Evolutionary conservation across 2,888 invertebrate genomes (phyloP).

Genomic region (Galeruca laticollis): DNA sequence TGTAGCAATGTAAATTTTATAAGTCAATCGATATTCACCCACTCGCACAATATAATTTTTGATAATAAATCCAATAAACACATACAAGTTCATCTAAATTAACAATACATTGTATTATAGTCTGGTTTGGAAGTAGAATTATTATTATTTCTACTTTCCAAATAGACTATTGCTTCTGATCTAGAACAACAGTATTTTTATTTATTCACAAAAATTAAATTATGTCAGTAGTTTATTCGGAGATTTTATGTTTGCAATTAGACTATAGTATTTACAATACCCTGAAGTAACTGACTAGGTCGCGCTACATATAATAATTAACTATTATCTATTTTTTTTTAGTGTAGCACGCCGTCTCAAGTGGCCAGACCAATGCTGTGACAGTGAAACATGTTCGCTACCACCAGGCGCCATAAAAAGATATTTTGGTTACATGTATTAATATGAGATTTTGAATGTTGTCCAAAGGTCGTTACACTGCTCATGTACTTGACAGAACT

Average conservation of each 20-base stretch:
- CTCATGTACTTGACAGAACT: slow-evolving; percentile 31
- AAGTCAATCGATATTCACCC: too few species aligned
- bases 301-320: slow-evolving; percentile 48
- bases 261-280: slow-evolving; percentile 68
- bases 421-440: slow-evolving; percentile 61
- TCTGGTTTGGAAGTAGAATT: too few species aligned
- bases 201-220: background rate
- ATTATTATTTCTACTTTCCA: too few species aligned
- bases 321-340: slow-evolving; percentile 48
- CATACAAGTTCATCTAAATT: too few species aligned
- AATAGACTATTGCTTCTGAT: too few species aligned
- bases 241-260: slow-evolving; percentile 55
- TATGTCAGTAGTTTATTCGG: background rate
- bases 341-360: slow-evolving; percentile 43
- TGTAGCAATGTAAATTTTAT: too few species aligned
- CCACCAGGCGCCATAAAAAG: slow-evolving; percentile 62
- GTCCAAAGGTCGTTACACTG: slow-evolving; percentile 28
- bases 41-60: too few species aligned
- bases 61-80: too few species aligned
- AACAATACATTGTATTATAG: too few species aligned
- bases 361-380: slow-evolving; percentile 47
- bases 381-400: slow-evolving; percentile 50
- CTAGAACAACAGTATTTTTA: too few species aligned
- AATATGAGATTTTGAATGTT: slow-evolving; percentile 40
- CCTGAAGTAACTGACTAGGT: slow-evolving; percentile 65